Percentiles rank a stretch among this genome's conserved stretches.
Conservation (phyloP, 2,113 vertebrate species). For the Ursus arctos region DNA sequence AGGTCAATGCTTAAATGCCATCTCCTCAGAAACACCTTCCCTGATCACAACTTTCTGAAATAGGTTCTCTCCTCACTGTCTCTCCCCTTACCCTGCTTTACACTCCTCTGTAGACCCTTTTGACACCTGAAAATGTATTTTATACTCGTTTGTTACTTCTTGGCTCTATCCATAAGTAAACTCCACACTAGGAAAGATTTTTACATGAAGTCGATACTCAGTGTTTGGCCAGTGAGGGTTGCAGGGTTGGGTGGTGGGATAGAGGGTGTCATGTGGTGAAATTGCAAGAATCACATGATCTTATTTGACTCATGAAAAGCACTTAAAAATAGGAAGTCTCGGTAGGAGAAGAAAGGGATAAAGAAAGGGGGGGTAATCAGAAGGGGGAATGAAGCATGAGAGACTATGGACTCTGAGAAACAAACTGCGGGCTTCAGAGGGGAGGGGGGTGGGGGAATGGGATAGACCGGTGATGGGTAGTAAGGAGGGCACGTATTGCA, state of each 20-base stretch:
- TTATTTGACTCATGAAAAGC: neutral
- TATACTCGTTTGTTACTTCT: neutral
- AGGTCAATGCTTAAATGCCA: neutral
- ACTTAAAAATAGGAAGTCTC: neutral
- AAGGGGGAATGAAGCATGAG: no score
- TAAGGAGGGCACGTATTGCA: no score
- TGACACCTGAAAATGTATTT: neutral
- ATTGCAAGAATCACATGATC: neutral
- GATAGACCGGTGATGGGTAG: no score
- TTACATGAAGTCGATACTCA: neutral
- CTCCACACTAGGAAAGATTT: neutral
- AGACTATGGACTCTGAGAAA: no score
- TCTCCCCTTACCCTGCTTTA: neutral
- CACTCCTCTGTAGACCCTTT: rapidly evolving
- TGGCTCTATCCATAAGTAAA: neutral
- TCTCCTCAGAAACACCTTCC: neutral
- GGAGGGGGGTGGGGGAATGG: no score
- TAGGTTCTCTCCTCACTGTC: neutral
- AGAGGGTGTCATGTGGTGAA: neutral
- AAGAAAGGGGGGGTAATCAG: no score
- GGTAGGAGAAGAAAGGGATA: no score
- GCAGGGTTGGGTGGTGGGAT: no score
- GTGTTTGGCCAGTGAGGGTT: neutral
- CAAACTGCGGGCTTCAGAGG: no score
- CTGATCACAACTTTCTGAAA: neutral